These are phyloP conservation scores for Amphiduros pacificus DNA, from an alignment of 2,888 invertebrate species.

Conservation along the genomic window DNA sequence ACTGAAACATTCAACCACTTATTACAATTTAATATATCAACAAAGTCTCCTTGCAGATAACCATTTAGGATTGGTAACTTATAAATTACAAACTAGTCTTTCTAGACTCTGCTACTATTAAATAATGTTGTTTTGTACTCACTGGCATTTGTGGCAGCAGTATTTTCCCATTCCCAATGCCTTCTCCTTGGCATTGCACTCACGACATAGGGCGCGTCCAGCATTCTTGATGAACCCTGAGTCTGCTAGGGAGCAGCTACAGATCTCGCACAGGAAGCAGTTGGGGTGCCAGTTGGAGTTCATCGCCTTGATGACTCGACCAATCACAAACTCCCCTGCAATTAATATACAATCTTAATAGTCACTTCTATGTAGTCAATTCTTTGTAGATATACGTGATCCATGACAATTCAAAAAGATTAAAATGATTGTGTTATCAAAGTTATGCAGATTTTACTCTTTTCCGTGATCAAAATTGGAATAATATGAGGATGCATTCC, in stretches of 20 bases:
- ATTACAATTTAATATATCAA: no score
- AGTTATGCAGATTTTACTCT: neutral
- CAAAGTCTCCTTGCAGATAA: no score
- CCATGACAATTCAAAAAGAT: neutral
- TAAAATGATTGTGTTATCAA: neutral
- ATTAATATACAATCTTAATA: no score
- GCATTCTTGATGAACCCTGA: constrained; percentile 83
- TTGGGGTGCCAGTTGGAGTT: constrained; percentile 98
- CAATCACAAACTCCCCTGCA: constrained; percentile 91
- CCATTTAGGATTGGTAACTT: no score
- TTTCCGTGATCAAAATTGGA: no score
- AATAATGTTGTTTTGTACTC: no score
- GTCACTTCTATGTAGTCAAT: no score
- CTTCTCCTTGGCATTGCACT: constrained; percentile 94
- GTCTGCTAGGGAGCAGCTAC: constrained; percentile 88
- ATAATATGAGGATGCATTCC: no score
- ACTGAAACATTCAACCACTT: constrained; percentile 66
- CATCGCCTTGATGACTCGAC: constrained; percentile 99
- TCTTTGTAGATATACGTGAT: no score
- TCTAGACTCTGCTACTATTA: no score
- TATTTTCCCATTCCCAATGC: constrained; percentile 94
- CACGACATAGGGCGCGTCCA: constrained; percentile 85
- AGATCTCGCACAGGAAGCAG: constrained; percentile 96
- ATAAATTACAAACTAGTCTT: no score
- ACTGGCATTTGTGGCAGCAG: constrained; percentile 98